These are phyloP conservation scores for Gadus chalcogrammus DNA, from an alignment of 2,113 vertebrate species.

Conservation along the genomic window DNA sequence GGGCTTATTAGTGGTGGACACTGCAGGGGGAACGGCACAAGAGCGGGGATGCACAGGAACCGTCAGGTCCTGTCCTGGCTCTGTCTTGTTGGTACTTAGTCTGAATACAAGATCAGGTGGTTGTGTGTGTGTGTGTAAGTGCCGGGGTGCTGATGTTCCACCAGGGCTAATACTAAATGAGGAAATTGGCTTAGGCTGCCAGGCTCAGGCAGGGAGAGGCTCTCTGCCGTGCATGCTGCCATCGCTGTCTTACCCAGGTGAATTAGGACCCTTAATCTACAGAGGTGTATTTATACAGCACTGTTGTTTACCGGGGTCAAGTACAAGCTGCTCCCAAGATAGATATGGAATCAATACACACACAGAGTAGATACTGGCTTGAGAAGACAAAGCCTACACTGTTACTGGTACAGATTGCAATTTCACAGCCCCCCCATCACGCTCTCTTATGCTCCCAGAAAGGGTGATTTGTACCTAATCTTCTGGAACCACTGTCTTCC, in stretches of 20 bases:
- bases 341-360: background rate
- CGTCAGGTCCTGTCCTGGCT: conserved; percentile 14
- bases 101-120: conserved; percentile 57
- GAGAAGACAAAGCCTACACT: background rate
- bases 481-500: conserved; percentile 15
- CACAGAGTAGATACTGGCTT: background rate
- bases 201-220: conserved; percentile 24
- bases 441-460: background rate
- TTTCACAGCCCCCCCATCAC: background rate
- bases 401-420: no score
- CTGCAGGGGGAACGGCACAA: conserved; percentile 55
- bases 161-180: conserved; percentile 49
- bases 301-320: conserved; percentile 16
- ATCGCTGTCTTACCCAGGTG: conserved; percentile 7
- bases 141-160: conserved; percentile 36
- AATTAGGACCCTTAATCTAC: conserved; percentile 28
- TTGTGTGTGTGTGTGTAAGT: conserved; percentile 16
- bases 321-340: background rate
- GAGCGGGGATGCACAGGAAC: conserved; percentile 30
- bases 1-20: conserved; percentile 38
- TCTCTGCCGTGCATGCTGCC: background rate
- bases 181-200: conserved; percentile 43
- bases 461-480: conserved; percentile 13
- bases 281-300: conserved; percentile 11
- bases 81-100: conserved; percentile 5